A percentile compares a stretch with the other conserved stretches of the same genome.
Evolutionary conservation across 2,797 vertebrate species (phyloP).

Genomic region (Enteromius paludinosus): DNA sequence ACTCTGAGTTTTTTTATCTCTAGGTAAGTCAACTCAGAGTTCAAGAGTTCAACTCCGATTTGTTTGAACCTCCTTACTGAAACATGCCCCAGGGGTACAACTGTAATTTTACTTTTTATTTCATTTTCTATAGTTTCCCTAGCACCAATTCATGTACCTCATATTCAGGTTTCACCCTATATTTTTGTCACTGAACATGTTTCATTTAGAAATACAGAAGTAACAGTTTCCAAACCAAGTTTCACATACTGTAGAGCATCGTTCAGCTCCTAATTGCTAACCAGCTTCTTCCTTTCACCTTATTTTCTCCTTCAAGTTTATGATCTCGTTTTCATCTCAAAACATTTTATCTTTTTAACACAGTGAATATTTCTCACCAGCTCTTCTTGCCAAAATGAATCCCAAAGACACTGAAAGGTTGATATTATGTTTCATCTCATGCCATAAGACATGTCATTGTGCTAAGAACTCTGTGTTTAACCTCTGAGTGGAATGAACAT

Average conservation of each 20-base stretch:
- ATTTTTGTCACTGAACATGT: neutral
- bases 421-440: slow-evolving; percentile 17
- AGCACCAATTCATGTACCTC: too few relatives aligned
- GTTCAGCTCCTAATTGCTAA: neutral
- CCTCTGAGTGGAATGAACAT: neutral
- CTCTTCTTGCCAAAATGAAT: neutral
- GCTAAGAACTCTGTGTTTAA: neutral
- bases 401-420: neutral
- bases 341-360: slow-evolving; percentile 4
- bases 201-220: neutral
- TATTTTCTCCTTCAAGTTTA: neutral
- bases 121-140: too few relatives aligned
- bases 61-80: too few relatives aligned
- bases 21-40: too few relatives aligned
- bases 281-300: neutral
- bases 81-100: too few relatives aligned
- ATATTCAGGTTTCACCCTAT: neutral
- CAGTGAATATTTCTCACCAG: neutral
- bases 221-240: too few relatives aligned
- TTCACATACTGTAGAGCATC: neutral
- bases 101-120: too few relatives aligned
- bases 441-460: neutral
- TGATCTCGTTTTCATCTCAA: neutral
- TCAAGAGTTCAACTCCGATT: too few relatives aligned
- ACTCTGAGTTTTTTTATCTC: too few relatives aligned